Evolutionary conservation across 2,113 vertebrate genomes (phyloP).

Genomic region (Globicephala melas): DNA sequence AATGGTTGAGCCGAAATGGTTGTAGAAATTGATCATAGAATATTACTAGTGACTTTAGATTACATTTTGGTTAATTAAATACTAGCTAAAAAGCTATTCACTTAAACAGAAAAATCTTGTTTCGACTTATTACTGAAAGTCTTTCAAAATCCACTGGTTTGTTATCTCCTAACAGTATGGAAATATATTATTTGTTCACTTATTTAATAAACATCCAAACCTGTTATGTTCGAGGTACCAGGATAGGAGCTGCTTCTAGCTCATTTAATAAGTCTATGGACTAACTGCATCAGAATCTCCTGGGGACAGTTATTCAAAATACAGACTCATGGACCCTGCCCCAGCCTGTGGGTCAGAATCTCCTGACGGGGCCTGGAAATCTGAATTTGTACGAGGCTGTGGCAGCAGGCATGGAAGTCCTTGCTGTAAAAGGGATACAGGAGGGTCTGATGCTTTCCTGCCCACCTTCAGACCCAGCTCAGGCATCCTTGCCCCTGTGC

Average conservation of each 20-base stretch:
- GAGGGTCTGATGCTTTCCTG: not conserved
- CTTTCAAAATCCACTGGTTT: not conserved
- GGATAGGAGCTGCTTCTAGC: not conserved
- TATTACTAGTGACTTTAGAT: not conserved
- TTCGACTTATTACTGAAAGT: not conserved
- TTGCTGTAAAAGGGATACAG: not conserved
- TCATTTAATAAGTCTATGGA: not conserved
- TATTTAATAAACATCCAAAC: not conserved
- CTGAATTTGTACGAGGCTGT: not conserved
- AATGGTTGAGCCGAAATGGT: not conserved
- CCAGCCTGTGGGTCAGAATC: not conserved
- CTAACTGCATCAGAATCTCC: not conserved
- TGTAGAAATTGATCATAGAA: not conserved
- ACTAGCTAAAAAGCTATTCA: not conserved
- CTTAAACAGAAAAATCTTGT: not conserved
- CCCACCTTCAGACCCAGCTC: not conserved
- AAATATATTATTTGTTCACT: not conserved
- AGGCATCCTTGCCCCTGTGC: not conserved
- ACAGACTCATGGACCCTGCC: not conserved
- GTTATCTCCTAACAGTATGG: not conserved
- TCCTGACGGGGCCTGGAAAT: not conserved
- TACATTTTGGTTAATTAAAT: not conserved
- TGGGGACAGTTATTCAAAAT: not conserved
- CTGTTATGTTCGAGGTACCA: not conserved
- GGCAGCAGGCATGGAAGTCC: not conserved